Base-by-base conservation (phyloP, 2,113 vertebrate genomes). In the Pollimyrus isidori region DNA sequence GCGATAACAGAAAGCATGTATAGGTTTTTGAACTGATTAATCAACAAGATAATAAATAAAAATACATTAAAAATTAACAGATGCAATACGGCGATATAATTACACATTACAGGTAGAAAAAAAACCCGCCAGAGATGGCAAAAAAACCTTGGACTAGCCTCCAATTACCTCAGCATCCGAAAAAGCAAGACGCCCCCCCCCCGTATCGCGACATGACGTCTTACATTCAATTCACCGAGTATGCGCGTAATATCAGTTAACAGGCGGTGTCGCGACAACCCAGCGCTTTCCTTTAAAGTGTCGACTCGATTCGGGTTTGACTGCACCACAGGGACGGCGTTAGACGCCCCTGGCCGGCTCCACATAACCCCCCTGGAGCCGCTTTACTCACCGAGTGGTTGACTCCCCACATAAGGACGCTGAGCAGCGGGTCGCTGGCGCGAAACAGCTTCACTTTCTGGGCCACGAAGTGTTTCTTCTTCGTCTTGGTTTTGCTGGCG, bases 391-490 rank as follows among this genome's bases (percentile, higher is more conserved):
- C 97, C 96, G 97, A 97, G 94, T 97, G 97, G 94, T 97, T 97
- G 80, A 97, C 96, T 89, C 97, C 97, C 97, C 97, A 97, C 97
- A 97, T 97, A 91, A 97, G 95, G 89, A 97, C 97, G 93, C 97
- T 97, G 93, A 97, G 96, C 91, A 97, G 95, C 88, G 97, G 97
- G 91, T 97, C 97, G 92, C 97, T 97, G 90, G 97, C 96, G 91
- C 97, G 95, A 93, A 97, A 97, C 91, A 97, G 95, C 96, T 97
- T 97, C 93, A 97, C 96, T 95, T 97, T 97, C 94, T 97, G 97
- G 88, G 97, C 96, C 91, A 97, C 96, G 94, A 97, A 97, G 90
- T 97, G 97, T 91, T 97, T 97, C 94, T 97, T 97, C 96, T 97
- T 97, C 86, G 96, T 97, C 95, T 97, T 97, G 92, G 97, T 97